Conservation (phyloP, 2,113 vertebrate species). For the Pterocles burchelli region DNA sequence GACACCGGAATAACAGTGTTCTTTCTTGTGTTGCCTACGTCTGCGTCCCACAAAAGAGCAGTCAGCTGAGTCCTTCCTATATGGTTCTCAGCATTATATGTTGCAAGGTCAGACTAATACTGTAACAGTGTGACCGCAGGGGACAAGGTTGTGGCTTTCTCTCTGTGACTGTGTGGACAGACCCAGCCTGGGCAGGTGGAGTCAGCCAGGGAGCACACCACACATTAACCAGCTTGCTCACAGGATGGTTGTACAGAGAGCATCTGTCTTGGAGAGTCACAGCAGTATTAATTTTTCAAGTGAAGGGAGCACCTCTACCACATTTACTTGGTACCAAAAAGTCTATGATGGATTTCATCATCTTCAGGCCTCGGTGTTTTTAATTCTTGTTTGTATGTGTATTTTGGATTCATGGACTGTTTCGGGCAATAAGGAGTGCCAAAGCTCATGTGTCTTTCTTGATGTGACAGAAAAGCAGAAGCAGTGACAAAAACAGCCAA, state of each 20-base stretch:
- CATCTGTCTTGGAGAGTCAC: background rate
- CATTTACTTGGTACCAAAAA: background rate
- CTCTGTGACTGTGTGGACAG: fast-evolving
- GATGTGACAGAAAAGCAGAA: background rate
- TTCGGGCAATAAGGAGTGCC: background rate
- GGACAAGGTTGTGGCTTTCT: background rate
- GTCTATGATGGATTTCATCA: background rate
- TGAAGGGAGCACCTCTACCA: background rate
- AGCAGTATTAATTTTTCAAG: background rate
- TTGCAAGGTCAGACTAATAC: background rate
- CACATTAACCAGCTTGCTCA: background rate
- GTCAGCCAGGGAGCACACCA: fast-evolving
- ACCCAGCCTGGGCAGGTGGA: fast-evolving
- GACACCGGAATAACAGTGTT: background rate
- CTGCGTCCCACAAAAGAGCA: background rate
- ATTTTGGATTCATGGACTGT: background rate
- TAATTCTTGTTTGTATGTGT: background rate
- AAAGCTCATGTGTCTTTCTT: background rate
- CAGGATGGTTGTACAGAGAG: fast-evolving
- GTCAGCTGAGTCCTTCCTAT: background rate
- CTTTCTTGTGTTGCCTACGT: background rate
- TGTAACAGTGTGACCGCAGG: background rate
- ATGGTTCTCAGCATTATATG: background rate
- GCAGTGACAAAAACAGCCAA: background rate
- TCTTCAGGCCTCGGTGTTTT: background rate